Evolutionary conservation across 2,113 vertebrate genomes (phyloP).

Genomic region (Gallinago media): DNA sequence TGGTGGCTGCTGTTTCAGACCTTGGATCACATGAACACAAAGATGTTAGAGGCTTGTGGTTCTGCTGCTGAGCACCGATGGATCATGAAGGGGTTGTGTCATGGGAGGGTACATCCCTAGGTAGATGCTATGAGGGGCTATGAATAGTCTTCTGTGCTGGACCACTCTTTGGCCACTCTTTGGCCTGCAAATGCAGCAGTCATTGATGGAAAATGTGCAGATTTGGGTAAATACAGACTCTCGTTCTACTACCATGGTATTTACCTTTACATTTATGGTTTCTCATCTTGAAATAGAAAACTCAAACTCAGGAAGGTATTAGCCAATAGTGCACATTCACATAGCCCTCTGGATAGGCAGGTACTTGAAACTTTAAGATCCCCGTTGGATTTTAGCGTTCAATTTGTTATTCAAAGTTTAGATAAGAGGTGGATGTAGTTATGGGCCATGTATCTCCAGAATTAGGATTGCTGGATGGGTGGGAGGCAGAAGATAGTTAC

Average conservation of each 20-base stretch:
- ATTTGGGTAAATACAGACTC: not conserved
- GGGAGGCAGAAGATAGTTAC: not conserved
- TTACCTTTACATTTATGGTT: not conserved
- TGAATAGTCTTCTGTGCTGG: not conserved
- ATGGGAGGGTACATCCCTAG: fast-evolving
- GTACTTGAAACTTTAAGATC: not conserved
- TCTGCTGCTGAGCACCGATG: not conserved
- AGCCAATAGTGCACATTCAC: fast-evolving
- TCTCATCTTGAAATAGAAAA: not conserved
- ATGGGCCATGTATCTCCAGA: not conserved
- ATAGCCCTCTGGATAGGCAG: not conserved
- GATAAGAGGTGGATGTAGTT: fast-evolving
- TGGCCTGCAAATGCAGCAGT: not conserved
- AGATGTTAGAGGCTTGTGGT: not conserved
- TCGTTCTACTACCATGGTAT: fast-evolving
- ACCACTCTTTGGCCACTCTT: not conserved
- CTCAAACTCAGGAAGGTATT: not conserved
- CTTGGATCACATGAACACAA: fast-evolving
- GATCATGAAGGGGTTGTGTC: not conserved
- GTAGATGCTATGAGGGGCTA: not conserved
- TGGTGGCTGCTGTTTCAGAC: not conserved
- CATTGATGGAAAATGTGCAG: not conserved
- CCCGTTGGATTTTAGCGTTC: not conserved
- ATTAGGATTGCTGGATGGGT: not conserved
- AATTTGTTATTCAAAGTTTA: not conserved